Conservation (phyloP, 2,888 invertebrate species). For the Tyria jacobaeae region DNA sequence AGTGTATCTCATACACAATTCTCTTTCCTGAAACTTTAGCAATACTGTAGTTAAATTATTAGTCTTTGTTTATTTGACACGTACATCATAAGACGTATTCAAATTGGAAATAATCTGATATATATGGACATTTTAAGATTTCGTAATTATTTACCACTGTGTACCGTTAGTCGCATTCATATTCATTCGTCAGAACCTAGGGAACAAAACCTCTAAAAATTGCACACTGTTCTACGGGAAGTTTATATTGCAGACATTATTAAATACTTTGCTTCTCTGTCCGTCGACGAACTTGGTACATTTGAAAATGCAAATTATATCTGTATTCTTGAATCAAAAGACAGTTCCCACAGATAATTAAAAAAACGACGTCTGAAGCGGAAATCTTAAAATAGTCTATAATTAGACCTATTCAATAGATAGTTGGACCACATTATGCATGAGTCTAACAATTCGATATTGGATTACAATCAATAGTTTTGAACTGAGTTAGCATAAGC, state of each 20-base stretch:
- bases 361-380: constrained; percentile 15
- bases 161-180: neutral
- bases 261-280: constrained; percentile 14
- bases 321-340: constrained; percentile 22
- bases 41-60: too few species aligned
- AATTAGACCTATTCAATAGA: constrained; percentile 20
- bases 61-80: too few species aligned
- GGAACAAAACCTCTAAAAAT: neutral
- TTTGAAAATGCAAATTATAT: constrained; percentile 9
- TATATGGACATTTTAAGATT: neutral
- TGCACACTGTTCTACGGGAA: neutral
- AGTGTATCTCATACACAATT: too few species aligned
- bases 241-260: constrained; percentile 1
- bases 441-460: neutral
- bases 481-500: too few species aligned
- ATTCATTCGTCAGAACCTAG: neutral
- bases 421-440: constrained; percentile 13
- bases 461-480: neutral
- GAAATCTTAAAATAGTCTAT: constrained; percentile 15
- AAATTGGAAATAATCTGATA: too few species aligned
- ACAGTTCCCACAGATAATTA: constrained; percentile 34
- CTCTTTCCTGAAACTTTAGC: too few species aligned
- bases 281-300: constrained; percentile 14
- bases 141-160: neutral
- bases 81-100: too few species aligned